Evolutionary conservation across 2,797 vertebrate genomes (phyloP).

Genomic region (Sarcoramphus papa): DNA sequence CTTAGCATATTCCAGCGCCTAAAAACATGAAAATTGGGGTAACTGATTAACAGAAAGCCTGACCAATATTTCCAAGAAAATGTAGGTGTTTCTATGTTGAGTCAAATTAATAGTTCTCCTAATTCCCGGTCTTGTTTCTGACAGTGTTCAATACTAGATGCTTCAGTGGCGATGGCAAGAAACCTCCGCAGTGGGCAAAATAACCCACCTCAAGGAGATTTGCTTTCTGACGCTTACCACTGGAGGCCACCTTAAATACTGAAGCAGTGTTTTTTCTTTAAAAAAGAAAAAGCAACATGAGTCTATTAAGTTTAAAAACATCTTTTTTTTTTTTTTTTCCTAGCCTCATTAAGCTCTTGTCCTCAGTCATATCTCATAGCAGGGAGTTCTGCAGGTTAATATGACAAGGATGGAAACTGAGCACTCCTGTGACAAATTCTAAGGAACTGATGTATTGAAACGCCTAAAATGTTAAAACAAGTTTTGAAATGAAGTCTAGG

Average conservation of each 20-base stretch:
- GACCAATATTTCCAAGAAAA: neutral
- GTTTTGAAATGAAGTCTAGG: neutral
- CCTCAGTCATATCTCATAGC: neutral
- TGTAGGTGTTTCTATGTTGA: neutral
- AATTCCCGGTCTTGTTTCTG: neutral
- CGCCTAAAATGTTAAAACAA: neutral
- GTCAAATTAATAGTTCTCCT: neutral
- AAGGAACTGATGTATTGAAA: neutral
- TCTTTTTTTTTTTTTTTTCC: neutral
- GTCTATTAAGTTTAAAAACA: neutral
- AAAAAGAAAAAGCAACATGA: neutral
- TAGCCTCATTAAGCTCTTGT: neutral
- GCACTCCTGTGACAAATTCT: neutral
- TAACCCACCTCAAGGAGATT: neutral
- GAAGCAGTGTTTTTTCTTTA: neutral
- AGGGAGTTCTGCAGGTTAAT: neutral
- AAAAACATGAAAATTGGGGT: neutral
- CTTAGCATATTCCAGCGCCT: slow-evolving; percentile 92
- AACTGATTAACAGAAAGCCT: neutral
- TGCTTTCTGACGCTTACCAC: neutral
- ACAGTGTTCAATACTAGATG: neutral
- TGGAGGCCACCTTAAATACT: neutral
- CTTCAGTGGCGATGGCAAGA: neutral
- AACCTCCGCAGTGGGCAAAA: neutral
- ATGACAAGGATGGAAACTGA: neutral